These are phyloP conservation scores for Hydractinia symbiolongicarpus DNA, from an alignment of 30 jellyfish, hydroid and myxozoan genomes.

Conservation along the genomic window DNA sequence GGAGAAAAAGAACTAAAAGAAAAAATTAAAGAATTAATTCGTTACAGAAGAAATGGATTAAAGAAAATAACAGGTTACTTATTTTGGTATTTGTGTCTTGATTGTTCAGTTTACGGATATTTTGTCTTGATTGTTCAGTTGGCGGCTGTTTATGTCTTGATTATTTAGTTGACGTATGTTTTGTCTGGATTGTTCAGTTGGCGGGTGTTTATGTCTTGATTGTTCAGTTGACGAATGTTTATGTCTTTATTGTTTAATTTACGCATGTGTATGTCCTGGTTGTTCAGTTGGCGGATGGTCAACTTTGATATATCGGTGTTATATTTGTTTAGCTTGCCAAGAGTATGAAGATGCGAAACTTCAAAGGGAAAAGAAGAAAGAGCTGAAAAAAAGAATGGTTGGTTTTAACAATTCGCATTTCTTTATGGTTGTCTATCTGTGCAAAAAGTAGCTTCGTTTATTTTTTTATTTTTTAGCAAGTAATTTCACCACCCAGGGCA, in stretches of 20 bases:
- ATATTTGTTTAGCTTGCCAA: conserved; percentile 59
- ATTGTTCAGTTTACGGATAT: too few relatives aligned
- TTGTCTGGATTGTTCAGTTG: too few relatives aligned
- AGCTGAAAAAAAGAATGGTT: conserved; percentile 61
- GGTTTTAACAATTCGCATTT: background rate
- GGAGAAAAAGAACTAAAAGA: conserved; percentile 79
- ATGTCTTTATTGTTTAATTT: too few relatives aligned
- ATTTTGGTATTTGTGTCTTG: too few relatives aligned
- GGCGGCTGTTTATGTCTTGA: too few relatives aligned
- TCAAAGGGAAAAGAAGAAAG: conserved; percentile 73
- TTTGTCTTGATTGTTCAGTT: too few relatives aligned
- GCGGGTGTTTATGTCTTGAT: background rate
- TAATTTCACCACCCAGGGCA: conserved; percentile 91
- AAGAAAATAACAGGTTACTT: conserved; percentile 53
- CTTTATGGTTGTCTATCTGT: background rate
- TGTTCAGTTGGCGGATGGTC: too few relatives aligned
- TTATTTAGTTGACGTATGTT: too few relatives aligned
- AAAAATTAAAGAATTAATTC: conserved; percentile 57
- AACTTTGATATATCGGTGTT: too few relatives aligned
- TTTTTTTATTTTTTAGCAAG: conserved; percentile 43
- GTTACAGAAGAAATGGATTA: conserved; percentile 79
- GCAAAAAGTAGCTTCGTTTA: background rate
- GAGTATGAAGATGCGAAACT: conserved; percentile 77
- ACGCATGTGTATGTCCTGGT: too few relatives aligned
- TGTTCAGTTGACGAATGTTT: too few relatives aligned